Base-by-base conservation (phyloP, 2,113 vertebrate species). In the Muntiacus muntjak region DNA sequence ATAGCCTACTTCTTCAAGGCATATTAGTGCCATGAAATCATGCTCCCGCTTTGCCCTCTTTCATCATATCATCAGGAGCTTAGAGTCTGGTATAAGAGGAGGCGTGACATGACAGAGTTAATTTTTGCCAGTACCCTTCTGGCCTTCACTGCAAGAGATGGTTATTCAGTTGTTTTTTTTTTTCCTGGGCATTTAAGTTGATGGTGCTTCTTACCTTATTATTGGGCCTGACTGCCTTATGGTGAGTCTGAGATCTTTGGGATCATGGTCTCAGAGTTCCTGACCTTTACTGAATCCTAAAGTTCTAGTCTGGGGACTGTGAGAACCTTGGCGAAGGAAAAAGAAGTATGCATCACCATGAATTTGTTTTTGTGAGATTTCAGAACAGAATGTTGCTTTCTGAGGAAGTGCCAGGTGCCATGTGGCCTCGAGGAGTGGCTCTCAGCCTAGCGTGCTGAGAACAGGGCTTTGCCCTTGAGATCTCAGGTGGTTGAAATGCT, bases 1-100 rank as follows among this genome's bases (percentile, higher is more conserved):
- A 97, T 6, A 9, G 43, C 74, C 71, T 94, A 78, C 97, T 98
- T 97, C 76, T 98, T 95, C 64, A 71, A 82, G 96, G 89, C 89
- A 94, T 96, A 96, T 28, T 50, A 95, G 54, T 23, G 52, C 91
- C 84, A 36, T 97, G 95, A 94, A 52, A 85, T 96, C 98, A 94
- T 88, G 79, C 55, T 50, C 60, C 33, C 45, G 40, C 67, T 81
- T 83, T 93, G 91, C 33, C 96, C 52, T 67, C 47, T 76, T 62
- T 36, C 60, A 52, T 47, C 52, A 0, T 67, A 25, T 86, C 50
- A 60, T 33, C 47, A 88, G 89, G 91, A 89, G 62, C 71, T 82
- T 26, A 95, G 92, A 81, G 55, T 78, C 76, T 76, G 76, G 45
- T 36, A 0, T 74, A 64, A 94, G 82, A 95, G 79, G 79, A 95